These are phyloP conservation scores for Choloepus hoffmanni DNA, from an alignment of 2,113 vertebrate species.

Conservation along the genomic window DNA sequence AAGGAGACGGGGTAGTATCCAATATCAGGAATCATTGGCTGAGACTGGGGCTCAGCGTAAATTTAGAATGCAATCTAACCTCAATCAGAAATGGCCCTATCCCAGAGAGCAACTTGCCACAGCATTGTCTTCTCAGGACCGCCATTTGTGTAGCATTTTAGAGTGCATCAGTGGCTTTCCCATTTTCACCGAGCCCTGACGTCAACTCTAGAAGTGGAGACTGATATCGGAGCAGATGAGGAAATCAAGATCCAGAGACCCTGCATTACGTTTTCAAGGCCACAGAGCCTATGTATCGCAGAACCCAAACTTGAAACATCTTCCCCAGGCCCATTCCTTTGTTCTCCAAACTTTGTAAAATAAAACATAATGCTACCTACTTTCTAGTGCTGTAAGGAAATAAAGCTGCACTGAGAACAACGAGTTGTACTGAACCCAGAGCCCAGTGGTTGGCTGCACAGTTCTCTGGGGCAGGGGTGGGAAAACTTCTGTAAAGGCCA, in stretches of 20 bases:
- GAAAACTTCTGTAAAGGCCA: not conserved
- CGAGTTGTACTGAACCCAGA: not conserved
- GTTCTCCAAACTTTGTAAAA: not conserved
- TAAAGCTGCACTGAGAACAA: too few relatives aligned
- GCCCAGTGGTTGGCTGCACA: not conserved
- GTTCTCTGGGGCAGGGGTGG: not conserved
- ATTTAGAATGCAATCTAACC: not conserved
- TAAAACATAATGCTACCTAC: not conserved
- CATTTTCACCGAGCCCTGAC: not conserved
- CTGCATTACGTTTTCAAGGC: too few relatives aligned
- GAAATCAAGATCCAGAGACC: not conserved
- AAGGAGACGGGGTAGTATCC: not conserved
- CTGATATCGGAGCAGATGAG: not conserved
- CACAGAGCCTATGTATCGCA: not conserved
- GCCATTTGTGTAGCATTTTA: fast-evolving
- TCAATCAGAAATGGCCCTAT: too few relatives aligned
- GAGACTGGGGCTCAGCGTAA: not conserved
- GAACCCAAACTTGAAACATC: not conserved
- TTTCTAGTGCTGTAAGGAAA: not conserved
- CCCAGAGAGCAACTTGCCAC: not conserved
- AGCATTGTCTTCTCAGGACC: too few relatives aligned
- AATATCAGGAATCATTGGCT: not conserved
- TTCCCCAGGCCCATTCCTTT: not conserved
- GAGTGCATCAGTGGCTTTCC: too few relatives aligned
- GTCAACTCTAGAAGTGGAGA: not conserved